Evolutionary conservation across 2,113 vertebrate genomes (phyloP), one percentile per base, ranked within the genome.

Genomic region (Castor canadensis): DNA sequence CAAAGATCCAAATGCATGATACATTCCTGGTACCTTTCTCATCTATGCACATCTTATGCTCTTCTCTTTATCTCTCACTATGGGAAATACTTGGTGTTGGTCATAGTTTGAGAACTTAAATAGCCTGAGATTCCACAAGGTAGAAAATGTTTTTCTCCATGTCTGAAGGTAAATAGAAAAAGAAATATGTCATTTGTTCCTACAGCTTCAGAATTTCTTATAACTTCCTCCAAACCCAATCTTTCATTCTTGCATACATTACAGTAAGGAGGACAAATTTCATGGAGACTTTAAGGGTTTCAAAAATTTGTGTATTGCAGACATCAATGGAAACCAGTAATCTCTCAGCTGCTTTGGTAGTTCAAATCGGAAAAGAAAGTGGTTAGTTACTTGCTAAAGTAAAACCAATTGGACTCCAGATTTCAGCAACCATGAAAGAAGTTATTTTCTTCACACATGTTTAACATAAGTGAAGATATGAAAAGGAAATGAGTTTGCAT

Each of bases 381-480:
- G 6, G 89, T 94, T 92, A 90, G 73, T 75, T 87, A 73, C 79
- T 56, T 75, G 83, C n/a, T 92, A 60, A 92, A 91, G 77, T 67
- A 86, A 95, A 94, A 22, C 49, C 35, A 89, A 35, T 47, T n/a
- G 17, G 76, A 72, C 83, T 91, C 86, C 77, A 94, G 85, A 80
- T 94, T 93, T 92, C 71, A 83, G 91, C 82, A 15, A 22, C 72
- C 89, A 28, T 90, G 72, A 82, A 92, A 97, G 86, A 64, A 28
- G 58, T 86, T 58, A 84, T 79, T 95, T 92, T 87, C 56, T 95
- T 97, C 94, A 69, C 52, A 94, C 49, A 32, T 92, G 54, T 93
- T 94, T 95, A 87, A 77, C 35, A 7, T 13, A 92, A 60, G 19
- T 93, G 66, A 75, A 79, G 7, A 95, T 87, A 82, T 60, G 72